Conservation (phyloP, 2,797 vertebrate species). For the Spea hammondii region DNA sequence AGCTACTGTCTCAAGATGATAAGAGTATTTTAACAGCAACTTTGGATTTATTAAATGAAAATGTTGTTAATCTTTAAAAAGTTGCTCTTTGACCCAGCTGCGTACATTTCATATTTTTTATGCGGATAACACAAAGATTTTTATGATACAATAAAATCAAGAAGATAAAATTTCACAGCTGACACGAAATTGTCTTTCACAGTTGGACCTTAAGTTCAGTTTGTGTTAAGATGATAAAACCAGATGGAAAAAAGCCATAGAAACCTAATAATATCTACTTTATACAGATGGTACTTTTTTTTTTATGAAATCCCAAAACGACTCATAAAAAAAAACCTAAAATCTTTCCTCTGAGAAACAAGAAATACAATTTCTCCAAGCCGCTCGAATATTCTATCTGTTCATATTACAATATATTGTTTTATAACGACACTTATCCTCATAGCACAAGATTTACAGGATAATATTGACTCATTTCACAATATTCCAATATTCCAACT, state of each 20-base stretch:
- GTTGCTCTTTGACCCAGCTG: no score
- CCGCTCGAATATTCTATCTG: not conserved
- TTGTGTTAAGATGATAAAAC: not conserved
- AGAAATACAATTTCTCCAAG: not conserved
- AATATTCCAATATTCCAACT: not conserved
- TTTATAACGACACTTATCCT: not conserved
- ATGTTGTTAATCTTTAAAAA: no score
- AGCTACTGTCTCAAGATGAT: no score
- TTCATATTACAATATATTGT: not conserved
- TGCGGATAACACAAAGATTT: no score
- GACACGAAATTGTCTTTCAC: no score
- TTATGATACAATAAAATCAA: no score
- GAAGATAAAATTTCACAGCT: no score
- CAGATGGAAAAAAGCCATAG: not conserved
- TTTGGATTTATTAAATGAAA: no score
- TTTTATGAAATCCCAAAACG: conserved; percentile 6
- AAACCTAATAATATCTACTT: not conserved
- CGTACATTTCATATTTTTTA: no score
- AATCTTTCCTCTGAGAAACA: not conserved
- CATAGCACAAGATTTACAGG: not conserved
- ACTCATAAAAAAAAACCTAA: not conserved
- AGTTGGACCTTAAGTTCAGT: no score
- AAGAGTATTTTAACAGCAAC: no score
- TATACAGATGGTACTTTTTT: not conserved
- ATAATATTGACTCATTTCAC: not conserved